Conservation (phyloP, 2,797 vertebrate species). For the Myotis daubentonii region DNA sequence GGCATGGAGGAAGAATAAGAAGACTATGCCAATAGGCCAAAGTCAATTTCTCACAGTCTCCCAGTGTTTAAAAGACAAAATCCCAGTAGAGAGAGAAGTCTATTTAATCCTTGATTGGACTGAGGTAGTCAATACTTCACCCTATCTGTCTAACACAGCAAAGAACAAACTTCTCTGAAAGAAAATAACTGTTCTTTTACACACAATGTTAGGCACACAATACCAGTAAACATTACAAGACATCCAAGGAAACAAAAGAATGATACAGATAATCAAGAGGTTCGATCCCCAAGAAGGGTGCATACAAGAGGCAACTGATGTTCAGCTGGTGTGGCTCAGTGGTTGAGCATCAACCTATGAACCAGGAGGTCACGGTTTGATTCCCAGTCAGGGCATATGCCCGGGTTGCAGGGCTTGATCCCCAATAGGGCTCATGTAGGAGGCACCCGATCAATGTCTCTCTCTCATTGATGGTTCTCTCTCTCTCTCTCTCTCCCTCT, state of each 20-base stretch:
- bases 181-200: constrained; percentile 2
- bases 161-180: constrained; percentile 27
- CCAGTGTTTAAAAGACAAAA: not conserved
- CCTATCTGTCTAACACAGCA: not conserved
- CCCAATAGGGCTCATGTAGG: no score
- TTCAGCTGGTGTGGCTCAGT: not conserved
- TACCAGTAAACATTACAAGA: not conserved
- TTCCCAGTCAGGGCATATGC: not conserved
- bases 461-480: not conserved
- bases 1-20: not conserved
- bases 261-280: not conserved
- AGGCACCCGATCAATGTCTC: not conserved
- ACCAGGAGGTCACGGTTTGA: not conserved
- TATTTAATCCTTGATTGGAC: not conserved
- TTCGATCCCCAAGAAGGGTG: not conserved
- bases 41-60: not conserved
- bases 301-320: not conserved
- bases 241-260: constrained; percentile 18
- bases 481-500: not conserved
- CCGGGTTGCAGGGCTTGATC: not conserved
- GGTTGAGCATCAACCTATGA: not conserved
- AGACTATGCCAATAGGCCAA: not conserved
- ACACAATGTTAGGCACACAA: not conserved
- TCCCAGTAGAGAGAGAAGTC: not conserved
- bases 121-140: not conserved